Evolutionary conservation across 2,888 invertebrate genomes (phyloP).

Genomic region (Metopia argyrocephala): DNA sequence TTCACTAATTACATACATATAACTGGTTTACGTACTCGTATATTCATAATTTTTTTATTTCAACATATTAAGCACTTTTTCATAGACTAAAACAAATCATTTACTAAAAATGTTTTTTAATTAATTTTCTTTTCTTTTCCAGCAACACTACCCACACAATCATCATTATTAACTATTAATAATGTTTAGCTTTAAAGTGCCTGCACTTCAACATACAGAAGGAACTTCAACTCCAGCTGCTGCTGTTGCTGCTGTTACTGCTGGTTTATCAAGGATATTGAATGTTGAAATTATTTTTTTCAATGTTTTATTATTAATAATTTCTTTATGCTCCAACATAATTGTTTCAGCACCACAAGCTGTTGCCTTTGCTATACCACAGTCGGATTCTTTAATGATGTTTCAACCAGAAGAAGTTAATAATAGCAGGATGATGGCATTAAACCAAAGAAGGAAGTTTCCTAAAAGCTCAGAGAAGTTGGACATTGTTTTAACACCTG

Average conservation of each 20-base stretch:
- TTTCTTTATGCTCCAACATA: slow-evolving; percentile 41
- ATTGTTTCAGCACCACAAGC: slow-evolving; percentile 46
- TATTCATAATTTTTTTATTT: too few species aligned
- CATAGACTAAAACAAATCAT: too few species aligned
- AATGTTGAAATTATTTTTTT: slow-evolving; percentile 1
- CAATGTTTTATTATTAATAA: slow-evolving; percentile 25
- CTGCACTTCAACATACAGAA: not conserved
- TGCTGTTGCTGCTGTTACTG: not conserved
- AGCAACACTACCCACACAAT: not conserved
- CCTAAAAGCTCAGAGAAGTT: not conserved
- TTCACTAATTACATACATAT: too few species aligned
- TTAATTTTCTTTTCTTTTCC: too few species aligned
- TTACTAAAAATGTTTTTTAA: too few species aligned
- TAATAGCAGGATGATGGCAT: not conserved
- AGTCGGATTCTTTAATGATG: slow-evolving; percentile 14
- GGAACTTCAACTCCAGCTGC: not conserved
- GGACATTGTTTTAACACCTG: slow-evolving; percentile 35
- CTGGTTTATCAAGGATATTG: not conserved
- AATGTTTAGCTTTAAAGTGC: slow-evolving; percentile 21
- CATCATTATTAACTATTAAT: not conserved
- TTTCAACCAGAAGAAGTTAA: slow-evolving; percentile 34
- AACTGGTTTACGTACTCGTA: too few species aligned
- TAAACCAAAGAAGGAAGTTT: not conserved
- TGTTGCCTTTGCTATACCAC: slow-evolving; percentile 26
- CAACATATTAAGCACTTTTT: too few species aligned